Conservation (phyloP, 2,888 invertebrate genomes). For the Agrochola circellaris region DNA sequence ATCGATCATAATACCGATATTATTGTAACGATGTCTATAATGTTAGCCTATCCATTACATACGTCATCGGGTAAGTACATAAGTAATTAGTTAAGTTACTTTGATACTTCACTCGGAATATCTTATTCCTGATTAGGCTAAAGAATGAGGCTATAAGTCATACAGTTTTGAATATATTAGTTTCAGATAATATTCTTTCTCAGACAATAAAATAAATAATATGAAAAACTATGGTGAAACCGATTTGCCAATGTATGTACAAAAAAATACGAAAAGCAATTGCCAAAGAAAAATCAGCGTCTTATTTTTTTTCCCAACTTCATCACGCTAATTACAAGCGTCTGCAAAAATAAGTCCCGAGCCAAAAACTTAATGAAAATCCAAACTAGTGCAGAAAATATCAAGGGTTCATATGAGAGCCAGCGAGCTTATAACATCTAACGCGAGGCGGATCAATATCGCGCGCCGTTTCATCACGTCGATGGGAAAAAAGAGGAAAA, state of each 20-base stretch:
- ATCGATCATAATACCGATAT: neutral
- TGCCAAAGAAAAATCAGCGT: constrained; percentile 20
- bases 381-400: constrained; percentile 58
- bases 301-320: constrained; percentile 13
- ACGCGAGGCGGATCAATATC: constrained; percentile 85
- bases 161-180: neutral
- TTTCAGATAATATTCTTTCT: neutral
- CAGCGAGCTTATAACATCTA: constrained; percentile 62
- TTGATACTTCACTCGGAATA: neutral
- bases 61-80: neutral
- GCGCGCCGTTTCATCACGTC: constrained; percentile 88
- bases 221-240: neutral
- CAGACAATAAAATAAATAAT: neutral
- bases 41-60: constrained; percentile 6
- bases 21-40: constrained; percentile 3
- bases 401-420: constrained; percentile 46
- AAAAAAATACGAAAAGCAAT: constrained; percentile 1
- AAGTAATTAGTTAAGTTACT: neutral
- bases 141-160: neutral
- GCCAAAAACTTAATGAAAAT: constrained; percentile 52
- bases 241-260: neutral
- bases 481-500: constrained; percentile 90
- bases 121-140: neutral
- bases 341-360: constrained; percentile 47
- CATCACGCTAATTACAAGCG: constrained; percentile 35